Conservation (phyloP, 2,113 vertebrate species). For the Peucedramus taeniatus region DNA sequence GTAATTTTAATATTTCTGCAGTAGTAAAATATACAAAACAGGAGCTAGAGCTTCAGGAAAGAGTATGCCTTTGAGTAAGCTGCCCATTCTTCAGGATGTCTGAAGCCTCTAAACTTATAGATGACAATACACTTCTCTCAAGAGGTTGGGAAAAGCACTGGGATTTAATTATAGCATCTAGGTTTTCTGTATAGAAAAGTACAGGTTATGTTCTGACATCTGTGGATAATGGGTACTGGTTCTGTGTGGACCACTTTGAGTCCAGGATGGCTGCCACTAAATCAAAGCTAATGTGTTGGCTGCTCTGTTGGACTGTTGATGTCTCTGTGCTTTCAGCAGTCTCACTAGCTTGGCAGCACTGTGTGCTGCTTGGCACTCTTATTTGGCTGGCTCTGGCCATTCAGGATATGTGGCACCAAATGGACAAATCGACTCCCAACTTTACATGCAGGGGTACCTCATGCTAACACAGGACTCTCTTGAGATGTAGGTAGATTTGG, state of each 20-base stretch:
- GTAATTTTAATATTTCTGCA: not conserved
- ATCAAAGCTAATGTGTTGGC: not conserved
- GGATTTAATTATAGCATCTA: not conserved
- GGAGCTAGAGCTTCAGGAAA: not conserved
- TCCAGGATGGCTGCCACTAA: not conserved
- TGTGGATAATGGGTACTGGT: not conserved
- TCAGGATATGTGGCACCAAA: not conserved
- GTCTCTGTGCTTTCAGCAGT: not conserved
- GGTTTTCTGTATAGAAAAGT: not conserved
- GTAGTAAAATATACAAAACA: not conserved
- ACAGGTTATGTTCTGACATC: not conserved
- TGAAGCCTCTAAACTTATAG: not conserved
- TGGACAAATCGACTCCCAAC: not conserved
- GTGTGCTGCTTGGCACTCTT: not conserved
- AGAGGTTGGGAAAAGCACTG: not conserved
- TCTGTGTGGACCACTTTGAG: not conserved
- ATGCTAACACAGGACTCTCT: accelerated
- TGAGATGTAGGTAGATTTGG: not conserved
- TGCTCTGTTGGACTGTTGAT: not conserved
- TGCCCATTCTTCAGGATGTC: not conserved
- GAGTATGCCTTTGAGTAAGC: not conserved
- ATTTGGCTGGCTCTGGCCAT: not conserved
- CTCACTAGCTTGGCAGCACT: not conserved
- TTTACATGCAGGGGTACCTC: not conserved
- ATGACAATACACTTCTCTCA: not conserved